Evolutionary conservation across 1,140 invertebrate species (phyloP).

Genomic region (Lasioglossum albipes): DNA sequence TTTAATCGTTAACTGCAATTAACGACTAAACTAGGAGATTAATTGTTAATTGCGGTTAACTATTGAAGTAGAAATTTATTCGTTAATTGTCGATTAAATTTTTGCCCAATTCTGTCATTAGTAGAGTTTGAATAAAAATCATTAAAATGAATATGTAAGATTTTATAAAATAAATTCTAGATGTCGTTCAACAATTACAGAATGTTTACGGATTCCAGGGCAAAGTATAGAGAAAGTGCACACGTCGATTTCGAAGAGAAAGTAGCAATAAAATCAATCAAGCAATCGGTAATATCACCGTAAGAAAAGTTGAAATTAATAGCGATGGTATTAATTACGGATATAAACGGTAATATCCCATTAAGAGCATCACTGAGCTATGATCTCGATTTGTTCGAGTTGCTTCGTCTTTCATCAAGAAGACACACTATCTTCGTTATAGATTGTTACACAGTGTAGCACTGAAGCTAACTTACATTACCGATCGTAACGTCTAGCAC

Average conservation of each 20-base stretch:
- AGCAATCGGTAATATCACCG: neutral
- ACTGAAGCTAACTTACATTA: neutral
- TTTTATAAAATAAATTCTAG: too few species aligned
- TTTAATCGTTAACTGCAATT: too few species aligned
- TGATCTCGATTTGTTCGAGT: neutral
- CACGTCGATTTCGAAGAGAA: neutral
- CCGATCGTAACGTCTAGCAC: neutral
- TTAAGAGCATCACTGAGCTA: neutral
- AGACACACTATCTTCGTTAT: neutral
- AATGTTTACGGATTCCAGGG: too few species aligned
- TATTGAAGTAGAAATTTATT: too few species aligned
- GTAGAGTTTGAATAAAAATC: too few species aligned
- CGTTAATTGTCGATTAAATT: too few species aligned
- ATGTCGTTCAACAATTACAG: too few species aligned
- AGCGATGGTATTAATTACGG: constrained; percentile 3
- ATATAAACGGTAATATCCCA: neutral
- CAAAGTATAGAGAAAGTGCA: too few species aligned
- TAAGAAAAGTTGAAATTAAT: neutral
- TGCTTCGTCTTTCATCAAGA: neutral
- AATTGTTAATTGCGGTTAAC: too few species aligned
- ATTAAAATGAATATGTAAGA: too few species aligned
- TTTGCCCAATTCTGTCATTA: too few species aligned
- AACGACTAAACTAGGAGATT: too few species aligned
- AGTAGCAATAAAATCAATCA: neutral
- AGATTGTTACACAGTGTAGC: neutral